Evolutionary conservation across 2,888 invertebrate genomes (phyloP).

Genomic region (Lycaena phlaeas): DNA sequence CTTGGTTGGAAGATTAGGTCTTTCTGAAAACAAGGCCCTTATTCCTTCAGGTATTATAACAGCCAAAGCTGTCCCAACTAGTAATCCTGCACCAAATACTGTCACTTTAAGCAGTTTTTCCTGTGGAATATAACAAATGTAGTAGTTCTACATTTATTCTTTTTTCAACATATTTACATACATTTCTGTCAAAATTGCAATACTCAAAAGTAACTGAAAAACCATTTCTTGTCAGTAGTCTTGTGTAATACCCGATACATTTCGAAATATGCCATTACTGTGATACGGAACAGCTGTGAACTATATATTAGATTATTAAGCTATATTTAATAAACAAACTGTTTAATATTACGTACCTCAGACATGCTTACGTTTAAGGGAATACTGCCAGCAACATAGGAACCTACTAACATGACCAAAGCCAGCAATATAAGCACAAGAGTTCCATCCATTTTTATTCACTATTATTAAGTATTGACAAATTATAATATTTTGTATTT

Average conservation of each 20-base stretch:
- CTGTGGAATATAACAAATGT: constrained; percentile 67
- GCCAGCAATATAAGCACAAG: constrained; percentile 86
- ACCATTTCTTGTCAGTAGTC: too few species aligned
- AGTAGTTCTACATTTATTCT: too few species aligned
- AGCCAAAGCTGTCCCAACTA: constrained; percentile 97
- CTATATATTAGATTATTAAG: not conserved
- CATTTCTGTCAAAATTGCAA: too few species aligned
- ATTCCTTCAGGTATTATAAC: constrained; percentile 99
- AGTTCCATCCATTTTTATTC: constrained; percentile 84
- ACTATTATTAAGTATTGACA: constrained; percentile 15
- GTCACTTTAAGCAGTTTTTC: constrained; percentile 94
- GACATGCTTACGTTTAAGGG: constrained; percentile 95
- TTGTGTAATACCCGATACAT: too few species aligned
- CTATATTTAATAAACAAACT: not conserved
- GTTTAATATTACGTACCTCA: constrained; percentile 78
- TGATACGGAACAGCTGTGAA: constrained; percentile 10
- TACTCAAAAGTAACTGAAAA: too few species aligned
- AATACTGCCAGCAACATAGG: constrained; percentile 95
- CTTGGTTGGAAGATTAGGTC: constrained; percentile 37
- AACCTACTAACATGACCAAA: constrained; percentile 95
- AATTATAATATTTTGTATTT: constrained; percentile 5
- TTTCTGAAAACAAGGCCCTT: constrained; percentile 78
- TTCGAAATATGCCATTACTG: not conserved
- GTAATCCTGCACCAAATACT: constrained; percentile 95
- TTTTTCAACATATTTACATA: too few species aligned